These are phyloP conservation scores for Labeo catla DNA, from an alignment of 2,113 vertebrate species.

Conservation along the genomic window DNA sequence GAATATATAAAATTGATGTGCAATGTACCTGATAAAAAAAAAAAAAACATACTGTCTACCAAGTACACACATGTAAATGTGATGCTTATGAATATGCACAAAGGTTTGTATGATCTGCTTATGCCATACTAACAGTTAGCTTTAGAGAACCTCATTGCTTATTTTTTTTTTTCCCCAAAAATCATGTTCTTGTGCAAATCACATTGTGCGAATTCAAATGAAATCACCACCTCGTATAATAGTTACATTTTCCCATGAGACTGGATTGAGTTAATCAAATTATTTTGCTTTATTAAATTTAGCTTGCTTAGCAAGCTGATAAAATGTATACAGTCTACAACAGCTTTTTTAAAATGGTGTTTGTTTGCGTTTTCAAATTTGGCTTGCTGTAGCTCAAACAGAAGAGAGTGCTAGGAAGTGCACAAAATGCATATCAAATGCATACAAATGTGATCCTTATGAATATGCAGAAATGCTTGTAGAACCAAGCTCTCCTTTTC, in stretches of 20 bases:
- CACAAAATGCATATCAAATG: not conserved
- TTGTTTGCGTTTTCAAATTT: not conserved
- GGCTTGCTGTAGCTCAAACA: not conserved
- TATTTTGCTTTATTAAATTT: not conserved
- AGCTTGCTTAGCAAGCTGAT: not conserved
- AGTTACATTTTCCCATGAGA: not conserved
- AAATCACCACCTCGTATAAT: not conserved
- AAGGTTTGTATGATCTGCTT: too few relatives aligned
- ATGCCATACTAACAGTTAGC: not conserved
- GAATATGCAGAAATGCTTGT: not conserved
- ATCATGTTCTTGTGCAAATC: not conserved
- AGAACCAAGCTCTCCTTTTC: not conserved
- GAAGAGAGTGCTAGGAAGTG: not conserved
- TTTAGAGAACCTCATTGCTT: not conserved
- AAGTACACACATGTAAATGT: too few relatives aligned
- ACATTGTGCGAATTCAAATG: not conserved
- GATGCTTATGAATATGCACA: too few relatives aligned
- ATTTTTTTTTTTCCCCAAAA: not conserved
- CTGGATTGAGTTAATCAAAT: not conserved
- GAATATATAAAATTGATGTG: too few relatives aligned
- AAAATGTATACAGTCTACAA: not conserved
- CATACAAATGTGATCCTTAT: not conserved
- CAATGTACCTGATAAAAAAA: too few relatives aligned
- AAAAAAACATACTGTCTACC: too few relatives aligned
- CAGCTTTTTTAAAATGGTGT: not conserved